Evolutionary conservation across 2,888 invertebrate genomes (phyloP).

Genomic region (Drosophila yooni): DNA sequence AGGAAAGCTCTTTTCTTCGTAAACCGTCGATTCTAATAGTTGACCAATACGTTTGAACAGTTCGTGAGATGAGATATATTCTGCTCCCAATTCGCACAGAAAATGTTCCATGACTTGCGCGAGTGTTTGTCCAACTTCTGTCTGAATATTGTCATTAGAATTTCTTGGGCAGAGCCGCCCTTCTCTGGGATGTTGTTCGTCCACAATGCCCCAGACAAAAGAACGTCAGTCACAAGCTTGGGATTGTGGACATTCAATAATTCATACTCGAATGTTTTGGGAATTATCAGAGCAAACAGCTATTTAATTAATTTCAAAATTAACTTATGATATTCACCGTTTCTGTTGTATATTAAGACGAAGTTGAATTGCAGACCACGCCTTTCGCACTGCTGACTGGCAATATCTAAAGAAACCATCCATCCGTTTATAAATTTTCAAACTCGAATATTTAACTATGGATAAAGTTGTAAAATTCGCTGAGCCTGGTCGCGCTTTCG

Average conservation of each 20-base stretch:
- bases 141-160: background rate
- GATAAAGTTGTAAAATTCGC: slow-evolving; percentile 98
- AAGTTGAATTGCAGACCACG: background rate
- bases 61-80: background rate
- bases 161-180: background rate
- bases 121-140: background rate
- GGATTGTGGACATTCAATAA: background rate
- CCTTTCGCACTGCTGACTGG: background rate
- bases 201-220: slow-evolving; percentile 12
- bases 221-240: background rate
- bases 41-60: background rate
- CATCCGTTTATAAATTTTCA: too few species aligned
- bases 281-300: background rate
- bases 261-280: background rate
- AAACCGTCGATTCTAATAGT: background rate
- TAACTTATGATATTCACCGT: slow-evolving; percentile 1
- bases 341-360: slow-evolving; percentile 6
- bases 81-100: background rate
- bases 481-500: slow-evolving; percentile 97
- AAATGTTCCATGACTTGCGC: background rate
- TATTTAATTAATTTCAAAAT: slow-evolving; percentile 14
- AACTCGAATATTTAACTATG: slow-evolving; percentile 87
- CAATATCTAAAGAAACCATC: too few species aligned
- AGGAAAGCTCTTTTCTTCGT: background rate
- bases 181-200: slow-evolving; percentile 1